A percentile compares a stretch with the other conserved stretches of the same genome.
These are phyloP conservation scores for Noctua pronuba DNA, from an alignment of 2,888 invertebrate genomes.

Conservation along the genomic window DNA sequence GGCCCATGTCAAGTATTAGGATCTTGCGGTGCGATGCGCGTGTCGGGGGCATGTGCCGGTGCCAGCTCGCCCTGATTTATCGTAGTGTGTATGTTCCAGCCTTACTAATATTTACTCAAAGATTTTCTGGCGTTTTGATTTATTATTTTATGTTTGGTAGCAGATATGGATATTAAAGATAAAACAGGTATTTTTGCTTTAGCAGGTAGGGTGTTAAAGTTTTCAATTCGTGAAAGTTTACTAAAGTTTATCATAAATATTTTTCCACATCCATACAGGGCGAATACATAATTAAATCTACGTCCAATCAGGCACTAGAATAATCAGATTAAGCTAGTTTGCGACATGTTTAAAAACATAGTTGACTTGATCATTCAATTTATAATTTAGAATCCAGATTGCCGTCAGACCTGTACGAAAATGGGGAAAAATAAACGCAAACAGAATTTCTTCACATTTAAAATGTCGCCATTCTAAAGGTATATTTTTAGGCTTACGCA, in stretches of 20 bases:
- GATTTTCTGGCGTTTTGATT: constrained; percentile 61
- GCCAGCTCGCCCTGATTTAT: constrained; percentile 69
- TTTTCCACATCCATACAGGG: background rate
- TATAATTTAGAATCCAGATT: background rate
- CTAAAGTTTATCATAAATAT: background rate
- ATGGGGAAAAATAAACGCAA: background rate
- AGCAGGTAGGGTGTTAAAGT: constrained; percentile 5
- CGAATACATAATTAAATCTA: background rate
- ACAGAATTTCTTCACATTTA: background rate
- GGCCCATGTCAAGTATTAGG: constrained; percentile 64
- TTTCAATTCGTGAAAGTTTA: background rate
- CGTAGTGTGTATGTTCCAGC: constrained; percentile 53
- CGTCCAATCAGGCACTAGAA: background rate
- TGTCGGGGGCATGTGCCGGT: constrained; percentile 69
- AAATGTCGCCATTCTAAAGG: background rate
- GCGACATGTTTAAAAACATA: background rate
- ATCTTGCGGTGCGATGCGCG: constrained; percentile 67
- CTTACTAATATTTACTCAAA: constrained; percentile 65
- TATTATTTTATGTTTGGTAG: constrained; percentile 55
- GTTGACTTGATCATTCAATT: background rate
- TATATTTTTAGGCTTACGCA: background rate
- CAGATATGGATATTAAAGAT: constrained; percentile 55
- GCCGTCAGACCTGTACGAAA: background rate
- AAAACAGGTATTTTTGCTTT: constrained; percentile 35
- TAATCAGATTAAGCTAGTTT: background rate